Base-by-base conservation (phyloP, 2,113 vertebrate species). In the Ellobius talpinus region DNA sequence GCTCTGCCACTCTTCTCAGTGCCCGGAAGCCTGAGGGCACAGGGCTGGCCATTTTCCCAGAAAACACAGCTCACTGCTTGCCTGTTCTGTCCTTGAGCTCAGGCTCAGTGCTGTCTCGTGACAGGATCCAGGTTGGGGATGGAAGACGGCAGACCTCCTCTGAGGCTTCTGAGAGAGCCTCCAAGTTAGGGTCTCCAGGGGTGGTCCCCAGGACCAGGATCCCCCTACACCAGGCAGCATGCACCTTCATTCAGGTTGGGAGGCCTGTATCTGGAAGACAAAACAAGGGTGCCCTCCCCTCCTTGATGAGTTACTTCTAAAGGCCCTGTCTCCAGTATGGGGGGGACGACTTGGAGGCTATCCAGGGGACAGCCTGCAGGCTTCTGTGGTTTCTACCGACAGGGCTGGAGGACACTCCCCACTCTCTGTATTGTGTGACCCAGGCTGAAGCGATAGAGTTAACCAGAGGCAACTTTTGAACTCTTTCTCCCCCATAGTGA, bases 21-120 rank as follows among this genome's bases (percentile, higher is more conserved):
- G 91, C 68, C 89, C 66, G 95, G 95, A 98, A 97, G 82, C 82
- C 90, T 2, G n/a, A 96, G 96, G 95, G 81, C 92, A 90, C 3
- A 39, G 24, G 92, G 52, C 94, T 97, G 98, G 98, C 97, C 33
- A 86, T 23, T 45, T 90, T 97, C 98, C 97, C 96, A 87, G 98
- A 94, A 96, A 97, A 81, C 52, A 72, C 79, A 97, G 92, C 89
- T 82, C 73, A 65, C 47, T 82, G 95, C 73, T 93, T 84, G 92
- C 92, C 50, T 79, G 42, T 21, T 63, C 87, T 72, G 97, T 72
- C 88, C 92, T 95, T 92, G 96, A 96, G 92, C 77, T 45, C 77
- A 2, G 87, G 55, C 91, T 70, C 70, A 85, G 84, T n/a, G 73
- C 68, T 63, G 76, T 70, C 72, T 61, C 81, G n/a, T 74, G 85